phyloP scores from a whole-genome alignment of 2,113 vertebrate genomes.

The Marmota monax region DNA sequence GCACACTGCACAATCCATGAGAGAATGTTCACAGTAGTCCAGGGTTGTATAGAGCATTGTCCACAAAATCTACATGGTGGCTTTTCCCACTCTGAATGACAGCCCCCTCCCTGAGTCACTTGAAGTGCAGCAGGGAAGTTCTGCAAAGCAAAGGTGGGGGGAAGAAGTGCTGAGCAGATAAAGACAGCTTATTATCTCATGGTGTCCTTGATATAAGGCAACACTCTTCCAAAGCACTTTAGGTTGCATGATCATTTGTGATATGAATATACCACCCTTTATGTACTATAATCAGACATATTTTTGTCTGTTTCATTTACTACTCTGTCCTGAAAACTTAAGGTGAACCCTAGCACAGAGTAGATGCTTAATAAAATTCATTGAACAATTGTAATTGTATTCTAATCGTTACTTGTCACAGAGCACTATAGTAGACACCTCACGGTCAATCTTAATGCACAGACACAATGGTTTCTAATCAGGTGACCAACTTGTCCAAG shows the following conservation, averaged over 20 bases:
- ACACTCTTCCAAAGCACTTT: background rate
- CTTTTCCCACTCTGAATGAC: background rate
- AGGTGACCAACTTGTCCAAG: background rate
- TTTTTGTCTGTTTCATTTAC: background rate
- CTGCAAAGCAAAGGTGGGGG: background rate
- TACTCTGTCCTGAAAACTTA: background rate
- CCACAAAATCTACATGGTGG: background rate
- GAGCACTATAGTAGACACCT: background rate
- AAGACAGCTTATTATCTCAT: background rate
- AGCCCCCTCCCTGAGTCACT: background rate
- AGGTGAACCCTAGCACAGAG: background rate
- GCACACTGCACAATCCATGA: background rate
- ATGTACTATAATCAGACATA: background rate
- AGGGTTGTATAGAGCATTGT: background rate
- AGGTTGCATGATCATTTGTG: background rate
- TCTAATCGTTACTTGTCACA: background rate
- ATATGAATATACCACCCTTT: background rate
- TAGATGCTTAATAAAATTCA: background rate
- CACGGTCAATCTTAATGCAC: background rate
- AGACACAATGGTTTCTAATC: background rate
- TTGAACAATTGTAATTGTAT: background rate
- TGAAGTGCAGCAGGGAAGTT: background rate
- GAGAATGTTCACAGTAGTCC: background rate
- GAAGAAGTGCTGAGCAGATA: background rate
- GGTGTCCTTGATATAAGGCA: background rate